Conservation (phyloP, 2,113 vertebrate genomes). For the Caloenas nicobarica region DNA sequence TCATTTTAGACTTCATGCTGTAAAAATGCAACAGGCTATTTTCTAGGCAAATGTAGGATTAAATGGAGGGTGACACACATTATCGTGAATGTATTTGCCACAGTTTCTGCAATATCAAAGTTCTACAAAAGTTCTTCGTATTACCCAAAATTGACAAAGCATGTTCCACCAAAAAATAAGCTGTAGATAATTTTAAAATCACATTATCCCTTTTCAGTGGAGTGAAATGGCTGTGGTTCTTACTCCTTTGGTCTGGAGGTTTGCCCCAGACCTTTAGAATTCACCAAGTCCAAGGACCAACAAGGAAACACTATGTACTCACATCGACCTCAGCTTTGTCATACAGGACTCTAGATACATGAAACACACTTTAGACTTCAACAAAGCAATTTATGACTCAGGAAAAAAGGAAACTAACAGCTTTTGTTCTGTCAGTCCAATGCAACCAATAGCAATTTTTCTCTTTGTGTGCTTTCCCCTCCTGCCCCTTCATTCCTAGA, state of each 20-base stretch:
- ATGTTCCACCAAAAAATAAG: background rate
- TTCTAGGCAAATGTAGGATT: background rate
- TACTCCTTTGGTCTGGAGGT: background rate
- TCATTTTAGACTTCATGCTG: conserved; percentile 6
- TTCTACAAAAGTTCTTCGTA: background rate
- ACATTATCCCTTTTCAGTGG: background rate
- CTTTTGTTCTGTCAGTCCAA: background rate
- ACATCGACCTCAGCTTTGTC: background rate
- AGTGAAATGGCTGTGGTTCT: background rate
- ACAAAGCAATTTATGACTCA: background rate
- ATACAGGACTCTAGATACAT: background rate
- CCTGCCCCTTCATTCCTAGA: background rate
- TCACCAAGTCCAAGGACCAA: background rate
- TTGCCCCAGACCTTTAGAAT: background rate
- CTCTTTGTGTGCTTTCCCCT: background rate
- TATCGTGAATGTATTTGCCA: background rate
- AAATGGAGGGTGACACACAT: background rate
- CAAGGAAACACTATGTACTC: background rate
- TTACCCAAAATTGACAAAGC: background rate
- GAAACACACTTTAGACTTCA: background rate
- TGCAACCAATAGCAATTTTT: background rate
- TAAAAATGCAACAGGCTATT: background rate
- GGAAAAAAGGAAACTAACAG: background rate
- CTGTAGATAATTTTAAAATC: background rate
- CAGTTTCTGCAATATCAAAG: background rate